Evolutionary conservation across 1,140 invertebrate species (phyloP), one percentile per base, ranked within the genome.

Genomic region (Solen grandis): DNA sequence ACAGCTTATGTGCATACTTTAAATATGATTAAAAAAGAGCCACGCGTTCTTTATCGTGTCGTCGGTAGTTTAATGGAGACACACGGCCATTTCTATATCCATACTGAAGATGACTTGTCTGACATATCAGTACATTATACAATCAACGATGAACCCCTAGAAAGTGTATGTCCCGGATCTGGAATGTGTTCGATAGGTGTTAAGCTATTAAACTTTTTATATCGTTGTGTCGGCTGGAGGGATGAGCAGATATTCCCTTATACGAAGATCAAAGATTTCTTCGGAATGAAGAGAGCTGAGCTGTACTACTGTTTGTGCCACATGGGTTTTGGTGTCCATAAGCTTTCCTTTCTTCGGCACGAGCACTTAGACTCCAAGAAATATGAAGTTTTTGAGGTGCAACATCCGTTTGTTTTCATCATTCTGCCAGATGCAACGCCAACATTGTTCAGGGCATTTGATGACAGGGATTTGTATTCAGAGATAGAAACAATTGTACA

Each of bases 301-400:
- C 5, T 66, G 0, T 66, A 66, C 22, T 66, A 29, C 19, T 66
- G 62, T 66, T 66, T 66, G 19, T 66, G 62, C 19, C 38, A 29
- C 50, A 25, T 25, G 38, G 62, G 62, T 1, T 66, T 41, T 33
- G 62, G 62, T 16, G 29, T 66, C 16, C 62, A 66, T 41, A 14
- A 27, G 33, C 5, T 66, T 0, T n/a, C 10, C 16, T 66, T 66
- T 41, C 1, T 41, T 5, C 38, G 62, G 50, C 38, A 27, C 19
- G 5, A 63, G 33, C 3, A 35, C 16, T 16, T 31, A 5, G 5
- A 2, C 5, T 27, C 5, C 1, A n/a, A 38, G 13, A 27, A 25
- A 22, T 35, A 41, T 22, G 50, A 10, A 16, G 50, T 41, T 33
- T 35, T 41, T 13, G 62, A 66, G 16, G 50, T 66, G 13, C 8